Percentiles rank a stretch among this genome's conserved stretches.
Conservation (phyloP, 2,797 vertebrate species). For the Silurus lanzhouensis region DNA sequence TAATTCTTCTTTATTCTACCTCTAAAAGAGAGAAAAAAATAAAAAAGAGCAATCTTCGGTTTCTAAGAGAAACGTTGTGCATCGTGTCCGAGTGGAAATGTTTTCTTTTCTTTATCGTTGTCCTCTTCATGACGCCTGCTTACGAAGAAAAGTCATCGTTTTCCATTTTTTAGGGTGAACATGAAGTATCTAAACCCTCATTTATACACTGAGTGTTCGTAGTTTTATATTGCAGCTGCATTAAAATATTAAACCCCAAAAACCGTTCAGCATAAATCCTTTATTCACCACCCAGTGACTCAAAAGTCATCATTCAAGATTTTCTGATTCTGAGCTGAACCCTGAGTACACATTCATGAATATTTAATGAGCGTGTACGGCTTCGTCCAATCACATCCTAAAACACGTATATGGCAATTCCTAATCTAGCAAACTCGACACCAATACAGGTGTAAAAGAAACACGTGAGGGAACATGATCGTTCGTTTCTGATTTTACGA, state of each 20-base stretch:
- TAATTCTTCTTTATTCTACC: constrained; percentile 84
- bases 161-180: neutral
- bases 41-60: constrained; percentile 72
- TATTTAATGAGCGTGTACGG: neutral
- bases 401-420: too few relatives aligned
- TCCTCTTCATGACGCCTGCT: neutral
- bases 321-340: neutral
- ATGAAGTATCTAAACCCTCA: neutral
- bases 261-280: neutral
- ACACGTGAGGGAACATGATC: too few relatives aligned
- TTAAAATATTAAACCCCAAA: neutral
- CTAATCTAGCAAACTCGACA: neutral
- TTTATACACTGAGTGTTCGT: too few relatives aligned
- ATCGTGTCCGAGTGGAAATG: neutral
- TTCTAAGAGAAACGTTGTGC: constrained; percentile 75
- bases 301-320: neutral
- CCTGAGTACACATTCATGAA: neutral
- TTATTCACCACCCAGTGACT: neutral
- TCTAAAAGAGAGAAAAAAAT: constrained; percentile 78
- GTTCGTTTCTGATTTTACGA: neutral
- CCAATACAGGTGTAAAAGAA: too few relatives aligned
- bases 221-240: neutral
- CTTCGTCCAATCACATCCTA: neutral
- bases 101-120: neutral
- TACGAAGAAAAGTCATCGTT: neutral